Base-by-base conservation (phyloP, 2,113 vertebrate species). In the Aix galericulata region DNA sequence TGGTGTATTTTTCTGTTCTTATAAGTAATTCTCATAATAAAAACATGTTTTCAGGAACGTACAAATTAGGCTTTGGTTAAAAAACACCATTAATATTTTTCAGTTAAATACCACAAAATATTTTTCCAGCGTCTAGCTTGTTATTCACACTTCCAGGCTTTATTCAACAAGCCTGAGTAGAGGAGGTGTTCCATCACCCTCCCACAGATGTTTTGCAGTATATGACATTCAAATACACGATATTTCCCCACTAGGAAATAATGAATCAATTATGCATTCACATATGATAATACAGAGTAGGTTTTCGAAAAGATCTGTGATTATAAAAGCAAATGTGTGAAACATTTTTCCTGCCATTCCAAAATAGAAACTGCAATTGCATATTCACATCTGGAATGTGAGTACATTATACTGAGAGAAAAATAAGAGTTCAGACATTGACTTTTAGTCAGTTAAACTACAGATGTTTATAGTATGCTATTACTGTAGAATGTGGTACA, bases 291-390 rank as follows among this genome's bases (percentile, higher is more conserved):
- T 1, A 20, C 31, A 31, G 20, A 50, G 48, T 6, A 82, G 52
- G 44, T 32, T 86, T 83, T 34, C 75, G 63, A 23, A 93, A 92
- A 60, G 50, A 25, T 9, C 25, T 59, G 72, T 21, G 17, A 89
- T 77, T 94, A 82, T 73, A 95, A 95, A 93, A 92, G 64, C 82
- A 91, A 93, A 91, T 2, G 58, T 32, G 74, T n/a, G 67, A 58
- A 82, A 82, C 8, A 3, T 42, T 63, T 31, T 62, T 63, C 69
- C 63, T 72, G 60, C n/a, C 34, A 8, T 26, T 67, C 64, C 12
- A 14, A 71, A 60, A 31, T 4, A 73, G 48, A 34, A 93, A 52
- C 21, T 40, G 80, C 36, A 36, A 55, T 46, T 58, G 58, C 6
- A 5, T 10, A 29, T 64, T 96, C 50, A 27, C 83, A 82, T 22